Conservation (phyloP, 2,113 vertebrate genomes). For the Canis aureus region DNA sequence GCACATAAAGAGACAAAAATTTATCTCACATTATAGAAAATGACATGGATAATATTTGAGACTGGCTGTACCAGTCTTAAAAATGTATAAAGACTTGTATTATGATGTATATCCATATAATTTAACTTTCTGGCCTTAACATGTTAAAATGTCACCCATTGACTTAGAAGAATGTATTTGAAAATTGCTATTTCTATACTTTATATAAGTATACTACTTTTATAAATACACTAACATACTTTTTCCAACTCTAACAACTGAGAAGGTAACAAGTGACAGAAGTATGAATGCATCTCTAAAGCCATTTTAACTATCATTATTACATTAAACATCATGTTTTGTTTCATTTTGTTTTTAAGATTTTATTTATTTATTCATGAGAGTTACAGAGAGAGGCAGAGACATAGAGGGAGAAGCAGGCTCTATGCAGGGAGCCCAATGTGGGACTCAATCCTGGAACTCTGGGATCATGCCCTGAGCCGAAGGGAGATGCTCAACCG, state of each 20-base stretch:
- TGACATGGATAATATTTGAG: background rate
- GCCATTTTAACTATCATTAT: background rate
- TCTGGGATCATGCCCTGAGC: too few relatives aligned
- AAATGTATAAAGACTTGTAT: background rate
- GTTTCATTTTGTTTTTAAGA: too few relatives aligned
- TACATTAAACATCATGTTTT: background rate
- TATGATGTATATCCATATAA: background rate
- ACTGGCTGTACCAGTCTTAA: background rate
- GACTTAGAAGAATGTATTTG: background rate
- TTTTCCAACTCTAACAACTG: background rate
- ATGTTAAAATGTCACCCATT: background rate
- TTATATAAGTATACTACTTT: background rate
- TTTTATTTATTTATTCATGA: too few relatives aligned
- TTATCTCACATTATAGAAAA: background rate
- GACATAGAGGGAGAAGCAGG: too few relatives aligned
- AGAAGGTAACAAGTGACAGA: background rate
- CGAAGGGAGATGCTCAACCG: too few relatives aligned
- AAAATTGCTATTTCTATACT: background rate
- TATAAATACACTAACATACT: too few relatives aligned
- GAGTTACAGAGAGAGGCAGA: too few relatives aligned
- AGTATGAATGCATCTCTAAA: background rate
- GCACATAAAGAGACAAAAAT: background rate
- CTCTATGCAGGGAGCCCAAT: too few relatives aligned
- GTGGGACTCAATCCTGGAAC: too few relatives aligned
- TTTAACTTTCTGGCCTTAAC: background rate